phyloP scores from a whole-genome alignment of 2,797 vertebrate genomes.

The Channa striata region DNA sequence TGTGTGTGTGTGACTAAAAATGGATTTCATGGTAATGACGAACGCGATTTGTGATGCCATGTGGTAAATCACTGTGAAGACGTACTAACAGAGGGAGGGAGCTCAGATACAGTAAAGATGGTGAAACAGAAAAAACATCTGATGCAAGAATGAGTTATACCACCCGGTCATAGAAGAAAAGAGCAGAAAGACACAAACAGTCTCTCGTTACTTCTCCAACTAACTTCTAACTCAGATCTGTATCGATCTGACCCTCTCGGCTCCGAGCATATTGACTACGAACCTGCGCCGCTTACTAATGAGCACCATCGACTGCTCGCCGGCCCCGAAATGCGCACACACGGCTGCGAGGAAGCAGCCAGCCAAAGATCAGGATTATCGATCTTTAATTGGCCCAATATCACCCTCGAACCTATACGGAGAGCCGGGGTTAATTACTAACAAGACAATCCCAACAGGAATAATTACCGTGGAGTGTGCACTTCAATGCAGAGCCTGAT shows the following conservation, averaged over 20 bases:
- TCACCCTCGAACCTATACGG: constrained; percentile 46
- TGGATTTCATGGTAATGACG: constrained; percentile 52
- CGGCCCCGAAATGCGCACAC: constrained; percentile 45
- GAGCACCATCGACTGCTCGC: constrained; percentile 57
- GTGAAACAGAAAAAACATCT: not conserved
- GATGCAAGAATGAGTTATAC: not conserved
- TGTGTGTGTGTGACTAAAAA: constrained; percentile 33
- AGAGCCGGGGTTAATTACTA: constrained; percentile 69
- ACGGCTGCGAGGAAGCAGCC: constrained; percentile 45
- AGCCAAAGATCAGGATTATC: constrained; percentile 59
- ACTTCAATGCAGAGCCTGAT: constrained; percentile 44
- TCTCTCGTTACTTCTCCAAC: constrained; percentile 34
- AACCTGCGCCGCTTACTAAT: constrained; percentile 62
- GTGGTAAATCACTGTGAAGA: constrained; percentile 34
- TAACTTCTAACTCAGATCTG: constrained; percentile 50
- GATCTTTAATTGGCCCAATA: constrained; percentile 73
- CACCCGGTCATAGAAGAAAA: not conserved
- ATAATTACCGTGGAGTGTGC: constrained; percentile 48
- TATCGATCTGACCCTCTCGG: constrained; percentile 55
- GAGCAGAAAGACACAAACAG: constrained; percentile 9
- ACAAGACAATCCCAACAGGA: constrained; percentile 56
- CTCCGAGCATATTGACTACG: constrained; percentile 48
- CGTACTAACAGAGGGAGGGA: not conserved
- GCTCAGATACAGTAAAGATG: constrained; percentile 7
- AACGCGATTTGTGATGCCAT: constrained; percentile 45